phyloP scores from a whole-genome alignment of 2,888 invertebrate genomes.

The Megamerina dolium region DNA sequence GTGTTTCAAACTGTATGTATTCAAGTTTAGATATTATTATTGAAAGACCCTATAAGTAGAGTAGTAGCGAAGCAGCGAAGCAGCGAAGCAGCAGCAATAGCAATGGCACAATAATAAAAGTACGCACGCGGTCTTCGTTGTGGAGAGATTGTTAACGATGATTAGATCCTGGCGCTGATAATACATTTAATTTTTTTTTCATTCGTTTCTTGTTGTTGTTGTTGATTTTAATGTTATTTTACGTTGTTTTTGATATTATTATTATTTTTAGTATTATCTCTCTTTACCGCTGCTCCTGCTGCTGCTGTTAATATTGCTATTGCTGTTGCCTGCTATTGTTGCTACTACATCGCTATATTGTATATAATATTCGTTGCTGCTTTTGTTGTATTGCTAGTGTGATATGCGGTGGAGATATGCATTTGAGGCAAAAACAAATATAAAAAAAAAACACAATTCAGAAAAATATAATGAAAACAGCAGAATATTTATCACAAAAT shows the following conservation, averaged over 20 bases:
- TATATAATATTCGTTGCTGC: too few relatives aligned
- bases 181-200: slow-evolving; percentile 12
- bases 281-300: slow-evolving; percentile 10
- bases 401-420: slow-evolving; percentile 4
- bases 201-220: too few relatives aligned
- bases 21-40: too few relatives aligned
- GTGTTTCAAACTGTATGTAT: too few relatives aligned
- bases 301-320: slow-evolving; percentile 10
- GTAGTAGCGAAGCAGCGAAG: too few relatives aligned
- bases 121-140: slow-evolving; percentile 11
- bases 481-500: too few relatives aligned
- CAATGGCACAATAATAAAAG: too few relatives aligned
- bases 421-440: slow-evolving; percentile 9
- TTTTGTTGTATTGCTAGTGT: not conserved
- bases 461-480: slow-evolving; percentile 7
- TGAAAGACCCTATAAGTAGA: too few relatives aligned
- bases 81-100: slow-evolving; percentile 6
- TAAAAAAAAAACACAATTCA: slow-evolving; percentile 5
- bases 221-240: too few relatives aligned
- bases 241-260: slow-evolving; percentile 3
- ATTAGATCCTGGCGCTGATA: slow-evolving; percentile 25
- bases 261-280: slow-evolving; percentile 6
- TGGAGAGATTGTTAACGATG: slow-evolving; percentile 19
- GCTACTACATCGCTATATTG: too few relatives aligned
- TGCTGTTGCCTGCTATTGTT: slow-evolving; percentile 10